Base-by-base conservation (phyloP, 2,797 vertebrate species). In the Dermochelys coriacea region DNA sequence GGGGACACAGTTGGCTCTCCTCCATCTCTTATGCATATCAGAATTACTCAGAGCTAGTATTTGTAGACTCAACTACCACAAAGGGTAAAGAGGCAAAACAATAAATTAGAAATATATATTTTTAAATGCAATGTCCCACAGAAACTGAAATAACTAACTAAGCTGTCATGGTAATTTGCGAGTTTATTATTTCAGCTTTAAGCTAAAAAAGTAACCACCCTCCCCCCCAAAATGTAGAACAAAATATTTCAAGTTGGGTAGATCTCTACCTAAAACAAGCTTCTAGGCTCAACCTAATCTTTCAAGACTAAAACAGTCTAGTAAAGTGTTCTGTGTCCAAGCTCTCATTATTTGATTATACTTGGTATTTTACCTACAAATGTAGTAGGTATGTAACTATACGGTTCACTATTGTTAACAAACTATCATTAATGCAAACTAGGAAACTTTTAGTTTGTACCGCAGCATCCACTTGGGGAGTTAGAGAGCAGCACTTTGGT, bases 141-240 rank as follows among this genome's bases (percentile, higher is more conserved):
- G 23, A 31, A 90, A 86, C 31, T 91, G 27, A 93, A 96, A 84
- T 12, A 78, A 4, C 6, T 92, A n/a, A n/a, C 79, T 80, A 74
- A 84, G 21, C 52, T 23, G 52, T 23, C 21, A 54, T 54, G 8
- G 52, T 54, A 54, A 21, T 54, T 23, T 54, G 9, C 9, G 9
- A 54, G 54, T 54, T 54, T 54, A 23, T 68, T 68, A 23, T 68
- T 37, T 68, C 64, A 68, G 31, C 8, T n/a, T 19, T 10, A n/a
- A 37, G 9, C 64, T 37, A 68, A 37, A 68, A 37, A 68, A 68
- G 19, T 68, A 21, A 37, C 10, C 2, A 19, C 2, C 12, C 49
- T 49, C 3, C 12, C 49, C 1, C 1, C 1, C 6, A 87, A 95
- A 80, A 6, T 8, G 31, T 68, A 2, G 29, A 3, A 31, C 34